phyloP scores from a whole-genome alignment of 1,140 invertebrate genomes.

The Episyrphus balteatus region DNA sequence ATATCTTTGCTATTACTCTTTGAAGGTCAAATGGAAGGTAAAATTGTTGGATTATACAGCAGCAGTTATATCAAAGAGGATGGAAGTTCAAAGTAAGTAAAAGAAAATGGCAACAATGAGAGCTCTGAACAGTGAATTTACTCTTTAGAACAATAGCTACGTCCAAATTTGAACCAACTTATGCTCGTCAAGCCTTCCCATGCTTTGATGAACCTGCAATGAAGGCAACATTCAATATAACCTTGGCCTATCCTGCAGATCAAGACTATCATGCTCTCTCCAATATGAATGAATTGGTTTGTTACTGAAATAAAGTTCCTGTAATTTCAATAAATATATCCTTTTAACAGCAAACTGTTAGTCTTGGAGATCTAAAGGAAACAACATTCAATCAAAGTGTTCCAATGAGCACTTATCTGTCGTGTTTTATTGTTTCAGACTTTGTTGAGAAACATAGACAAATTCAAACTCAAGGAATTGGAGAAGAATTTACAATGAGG shows the following conservation, averaged over 20 bases:
- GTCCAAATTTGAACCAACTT: slow-evolving; percentile 88
- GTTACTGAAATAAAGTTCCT: neutral
- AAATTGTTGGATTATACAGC: slow-evolving; percentile 40
- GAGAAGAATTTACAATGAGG: slow-evolving; percentile 48
- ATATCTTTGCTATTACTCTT: slow-evolving; percentile 30
- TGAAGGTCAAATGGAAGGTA: slow-evolving; percentile 36
- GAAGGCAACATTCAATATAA: slow-evolving; percentile 78
- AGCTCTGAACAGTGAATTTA: neutral
- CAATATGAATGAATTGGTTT: slow-evolving; percentile 53
- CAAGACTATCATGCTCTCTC: slow-evolving; percentile 62
- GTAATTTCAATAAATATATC: neutral
- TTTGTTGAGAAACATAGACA: slow-evolving; percentile 50
- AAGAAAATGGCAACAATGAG: neutral
- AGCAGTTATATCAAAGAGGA: slow-evolving; percentile 35
- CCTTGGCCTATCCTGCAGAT: slow-evolving; percentile 54
- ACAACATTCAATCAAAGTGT: slow-evolving; percentile 62
- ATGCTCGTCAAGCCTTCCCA: slow-evolving; percentile 84
- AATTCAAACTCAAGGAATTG: slow-evolving; percentile 45
- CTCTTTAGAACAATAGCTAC: slow-evolving; percentile 62
- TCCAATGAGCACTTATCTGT: slow-evolving; percentile 88
- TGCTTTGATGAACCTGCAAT: slow-evolving; percentile 93
- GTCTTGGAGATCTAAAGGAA: neutral
- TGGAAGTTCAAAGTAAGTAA: slow-evolving; percentile 31
- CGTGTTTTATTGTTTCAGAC: slow-evolving; percentile 85
- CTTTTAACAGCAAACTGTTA: neutral